A percentile compares a stretch with the other conserved stretches of the same genome.
These are phyloP conservation scores for Dugesia japonica DNA, from an alignment of 2,888 invertebrate species.

Conservation along the genomic window DNA sequence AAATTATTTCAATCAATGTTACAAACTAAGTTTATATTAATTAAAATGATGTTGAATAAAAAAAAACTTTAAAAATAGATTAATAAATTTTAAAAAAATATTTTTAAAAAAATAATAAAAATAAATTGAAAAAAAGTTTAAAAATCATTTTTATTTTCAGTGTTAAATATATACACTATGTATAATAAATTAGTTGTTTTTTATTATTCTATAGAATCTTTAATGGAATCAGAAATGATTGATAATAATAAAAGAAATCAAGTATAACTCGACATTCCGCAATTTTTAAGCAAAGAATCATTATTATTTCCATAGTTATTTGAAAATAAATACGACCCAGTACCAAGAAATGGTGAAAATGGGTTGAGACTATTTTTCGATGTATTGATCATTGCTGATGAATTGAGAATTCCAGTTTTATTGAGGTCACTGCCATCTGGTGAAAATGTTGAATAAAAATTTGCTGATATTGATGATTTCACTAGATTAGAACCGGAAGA, in stretches of 20 bases:
- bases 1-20: too few species aligned
- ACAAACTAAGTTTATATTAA: too few species aligned
- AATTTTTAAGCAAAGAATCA: not conserved
- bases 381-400: not conserved
- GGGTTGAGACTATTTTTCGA: not conserved
- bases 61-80: too few species aligned
- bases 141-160: too few species aligned
- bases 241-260: not conserved
- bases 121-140: too few species aligned
- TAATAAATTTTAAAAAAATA: too few species aligned
- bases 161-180: too few species aligned
- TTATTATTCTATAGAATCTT: too few species aligned
- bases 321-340: not conserved
- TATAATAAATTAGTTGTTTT: too few species aligned
- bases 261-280: not conserved
- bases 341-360: not conserved
- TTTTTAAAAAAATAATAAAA: too few species aligned
- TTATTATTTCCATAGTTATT: constrained; percentile 3
- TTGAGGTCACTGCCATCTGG: not conserved
- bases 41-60: too few species aligned
- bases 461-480: not conserved
- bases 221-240: too few species aligned
- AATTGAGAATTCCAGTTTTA: not conserved
- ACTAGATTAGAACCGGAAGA: not conserved
- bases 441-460: constrained; percentile 8